Evolutionary conservation across 2,113 vertebrate species (phyloP).

Genomic region (Coptodon bakossiorum): DNA sequence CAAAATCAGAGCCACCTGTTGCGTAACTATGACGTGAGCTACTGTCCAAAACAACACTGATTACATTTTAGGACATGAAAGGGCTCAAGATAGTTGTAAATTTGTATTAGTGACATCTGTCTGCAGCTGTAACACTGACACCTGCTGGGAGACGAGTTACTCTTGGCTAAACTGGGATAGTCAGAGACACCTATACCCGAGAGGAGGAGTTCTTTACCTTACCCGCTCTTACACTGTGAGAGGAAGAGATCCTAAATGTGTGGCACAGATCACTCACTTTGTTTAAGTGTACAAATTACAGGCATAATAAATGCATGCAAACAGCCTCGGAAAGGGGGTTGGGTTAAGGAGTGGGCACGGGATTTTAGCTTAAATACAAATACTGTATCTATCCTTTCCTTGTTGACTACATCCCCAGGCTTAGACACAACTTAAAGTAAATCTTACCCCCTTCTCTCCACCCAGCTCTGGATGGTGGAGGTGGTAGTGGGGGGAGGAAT

Average conservation of each 20-base stretch:
- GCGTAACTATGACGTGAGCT: background rate
- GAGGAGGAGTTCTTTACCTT: background rate
- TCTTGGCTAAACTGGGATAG: slow-evolving; percentile 17
- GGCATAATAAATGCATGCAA: slow-evolving; percentile 7
- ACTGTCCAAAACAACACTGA: background rate
- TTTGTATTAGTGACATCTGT: slow-evolving; percentile 12
- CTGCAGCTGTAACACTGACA: slow-evolving; percentile 69
- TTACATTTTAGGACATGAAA: background rate
- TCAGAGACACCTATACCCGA: background rate
- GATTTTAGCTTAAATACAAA: slow-evolving; percentile 63
- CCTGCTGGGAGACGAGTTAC: slow-evolving; percentile 66
- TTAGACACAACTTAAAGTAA: slow-evolving; percentile 62
- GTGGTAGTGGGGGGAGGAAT: slow-evolving; percentile 49
- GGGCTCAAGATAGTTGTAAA: background rate
- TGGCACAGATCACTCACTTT: background rate
- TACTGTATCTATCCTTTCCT: slow-evolving; percentile 46
- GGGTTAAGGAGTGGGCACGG: slow-evolving; percentile 12
- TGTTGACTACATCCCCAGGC: slow-evolving; percentile 56
- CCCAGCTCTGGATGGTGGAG: slow-evolving; percentile 58
- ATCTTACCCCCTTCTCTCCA: slow-evolving; percentile 40
- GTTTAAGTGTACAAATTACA: slow-evolving; percentile 5
- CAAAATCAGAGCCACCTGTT: slow-evolving; percentile 4
- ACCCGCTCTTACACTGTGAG: background rate
- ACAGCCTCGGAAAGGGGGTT: background rate
- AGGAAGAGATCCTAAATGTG: background rate